Evolutionary conservation across 2,797 vertebrate species (phyloP), one percentile per base, ranked within the genome.

Genomic region (Luscinia luscinia): DNA sequence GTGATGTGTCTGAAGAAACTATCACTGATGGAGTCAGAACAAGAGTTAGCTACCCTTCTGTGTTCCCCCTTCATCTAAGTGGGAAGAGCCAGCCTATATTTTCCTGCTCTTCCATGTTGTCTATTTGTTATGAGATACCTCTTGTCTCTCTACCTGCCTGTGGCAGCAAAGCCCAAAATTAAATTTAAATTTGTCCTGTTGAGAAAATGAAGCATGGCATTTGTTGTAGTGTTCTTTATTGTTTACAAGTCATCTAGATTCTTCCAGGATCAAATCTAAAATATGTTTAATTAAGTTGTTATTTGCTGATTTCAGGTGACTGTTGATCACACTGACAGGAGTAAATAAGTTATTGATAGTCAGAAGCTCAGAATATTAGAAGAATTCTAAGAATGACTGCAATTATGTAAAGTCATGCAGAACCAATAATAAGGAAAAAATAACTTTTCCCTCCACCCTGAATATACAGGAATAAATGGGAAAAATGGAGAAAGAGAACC

Each of bases 381-480:
- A 95, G 46, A 95, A 75, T 28, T 73, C 73, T 76, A 88, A 84
- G 75, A 91, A 88, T 62, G 11, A 66, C 52, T 94, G 22, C 38
- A 90, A 85, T 92, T 78, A 94, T 68, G 36, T 62, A 94, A 93
- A 95, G 87, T 80, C 67, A 73, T 80, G 58, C 46, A 87, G 76
- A 95, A 94, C 59, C 62, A 81, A 84, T 73, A 92, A 89, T 64
- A 91, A 93, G 78, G 49, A 52, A 84, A 90, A 96, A 92, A 86
- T 36, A 87, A 84, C 40, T 68, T 93, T 87, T 23, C 63, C 40
- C 41, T 8, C 80, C 12, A 82, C 36, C 84, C 48, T 49, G 17
- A 93, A 89, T 22, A 49, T 81, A 70, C 45, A 92, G 61, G 41
- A 74, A 20, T 58, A 96, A 86, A 27, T 73, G 51, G 87, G 87